Base-by-base conservation (phyloP, 2,113 vertebrate species). In the Vanacampus margaritifer region DNA sequence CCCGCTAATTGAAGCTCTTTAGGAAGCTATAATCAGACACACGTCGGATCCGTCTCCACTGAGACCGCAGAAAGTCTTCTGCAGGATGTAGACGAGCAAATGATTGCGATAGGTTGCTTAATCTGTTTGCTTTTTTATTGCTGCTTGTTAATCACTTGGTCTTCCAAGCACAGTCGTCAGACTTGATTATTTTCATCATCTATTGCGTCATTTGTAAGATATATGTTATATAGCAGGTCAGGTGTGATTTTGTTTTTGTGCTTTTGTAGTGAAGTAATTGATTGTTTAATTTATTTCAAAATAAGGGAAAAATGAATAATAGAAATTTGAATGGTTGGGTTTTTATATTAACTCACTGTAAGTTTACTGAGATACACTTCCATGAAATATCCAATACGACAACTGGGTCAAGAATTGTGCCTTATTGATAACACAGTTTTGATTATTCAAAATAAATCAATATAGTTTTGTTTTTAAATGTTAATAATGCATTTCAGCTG, bases 21-120 rank as follows among this genome's bases (percentile, higher is more conserved):
- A 92, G 93, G 91, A 92, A 90, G 90, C 93, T 88, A 92, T 93
- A 89, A 88, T 94, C 93, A 93, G 93, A 94, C 92, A 84, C 93
- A 90, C 79, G 79, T 86, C 91, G 93, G 83, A 90, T 90, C 82
- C 84, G 28, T 24, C 79, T 86, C 91, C 80, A 37, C 86, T 88
- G 90, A 91, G 88, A 88, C 72, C 80, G 68, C 24, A 68, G 60
- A 78, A 32, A 71, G 68, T 68, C 70, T 62, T 45, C n/a, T 69
- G 68, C 83, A 64, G 67, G n/a, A 53, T 61, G 51, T 66, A 46
- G 75, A 79, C 73, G 76, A 75, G 80, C 76, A 85, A 81, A 86
- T 75, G 80, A 78, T 72, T 64, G 61, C 75, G 66, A 79, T 79
- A 73, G 75, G 66, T 78, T 59, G 67, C 74, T 73, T 81, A 71